Evolutionary conservation across 1,140 invertebrate species (phyloP).

Genomic region (Tribolium madens): DNA sequence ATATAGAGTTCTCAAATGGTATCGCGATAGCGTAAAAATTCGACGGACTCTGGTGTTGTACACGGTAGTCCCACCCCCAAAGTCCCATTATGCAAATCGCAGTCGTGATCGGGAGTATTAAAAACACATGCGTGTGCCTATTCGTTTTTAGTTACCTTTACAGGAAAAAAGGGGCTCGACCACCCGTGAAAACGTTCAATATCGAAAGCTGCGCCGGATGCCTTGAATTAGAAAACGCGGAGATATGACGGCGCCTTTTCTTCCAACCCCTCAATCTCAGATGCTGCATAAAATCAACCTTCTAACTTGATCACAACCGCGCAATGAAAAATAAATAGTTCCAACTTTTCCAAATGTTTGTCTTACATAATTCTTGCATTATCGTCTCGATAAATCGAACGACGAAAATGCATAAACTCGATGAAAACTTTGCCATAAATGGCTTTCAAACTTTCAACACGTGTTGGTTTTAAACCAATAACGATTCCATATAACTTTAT

Average conservation of each 20-base stretch:
- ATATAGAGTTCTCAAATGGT: constrained; percentile 45
- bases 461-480: not conserved
- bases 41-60: constrained; percentile 25
- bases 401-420: not conserved
- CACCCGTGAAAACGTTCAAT: constrained; percentile 36
- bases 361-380: constrained; percentile 7
- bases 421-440: constrained; percentile 10
- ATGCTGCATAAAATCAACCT: constrained; percentile 26
- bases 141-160: constrained; percentile 52
- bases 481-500: not conserved
- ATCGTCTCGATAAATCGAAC: constrained; percentile 16
- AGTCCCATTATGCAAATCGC: constrained; percentile 51
- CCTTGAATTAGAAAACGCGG: constrained; percentile 33
- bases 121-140: constrained; percentile 55
- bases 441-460: not conserved
- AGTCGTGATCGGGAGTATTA: constrained; percentile 53
- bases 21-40: constrained; percentile 39
- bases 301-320: constrained; percentile 11
- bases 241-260: constrained; percentile 34
- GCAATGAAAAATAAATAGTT: constrained; percentile 28
- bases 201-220: constrained; percentile 37
- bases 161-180: constrained; percentile 27
- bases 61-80: not conserved
- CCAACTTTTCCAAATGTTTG: not conserved
- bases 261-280: constrained; percentile 6